These are phyloP conservation scores for Cotesia typhae DNA, from an alignment of 1,140 invertebrate genomes.

Conservation along the genomic window DNA sequence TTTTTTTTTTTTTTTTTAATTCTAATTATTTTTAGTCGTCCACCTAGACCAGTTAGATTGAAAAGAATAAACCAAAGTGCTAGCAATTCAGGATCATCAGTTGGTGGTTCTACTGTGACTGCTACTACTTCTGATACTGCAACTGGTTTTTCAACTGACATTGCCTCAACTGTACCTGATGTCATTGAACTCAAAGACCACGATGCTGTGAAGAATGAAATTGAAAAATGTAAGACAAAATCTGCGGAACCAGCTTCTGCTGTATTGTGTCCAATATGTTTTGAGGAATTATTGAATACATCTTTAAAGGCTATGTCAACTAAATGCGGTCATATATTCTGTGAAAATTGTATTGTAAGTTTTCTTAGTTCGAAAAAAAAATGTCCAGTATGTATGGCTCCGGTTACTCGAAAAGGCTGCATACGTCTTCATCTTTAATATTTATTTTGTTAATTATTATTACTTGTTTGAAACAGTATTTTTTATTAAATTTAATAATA, in stretches of 20 bases:
- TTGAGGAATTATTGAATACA: slow-evolving; percentile 41
- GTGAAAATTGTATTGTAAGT: slow-evolving; percentile 42
- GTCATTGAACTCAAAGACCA: too few relatives aligned
- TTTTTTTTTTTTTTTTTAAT: too few relatives aligned
- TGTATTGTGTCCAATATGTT: slow-evolving; percentile 49
- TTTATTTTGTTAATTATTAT: slow-evolving; percentile 15
- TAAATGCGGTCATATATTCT: slow-evolving; percentile 53
- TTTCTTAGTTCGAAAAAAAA: slow-evolving; percentile 37
- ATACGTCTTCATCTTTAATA: slow-evolving; percentile 50
- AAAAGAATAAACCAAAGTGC: too few relatives aligned
- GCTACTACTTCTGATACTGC: too few relatives aligned
- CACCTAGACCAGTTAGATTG: too few relatives aligned
- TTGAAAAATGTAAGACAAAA: neutral
- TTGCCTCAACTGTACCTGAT: too few relatives aligned
- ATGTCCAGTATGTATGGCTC: slow-evolving; percentile 47
- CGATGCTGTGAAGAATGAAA: too few relatives aligned
- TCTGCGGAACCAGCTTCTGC: neutral
- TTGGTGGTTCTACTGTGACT: too few relatives aligned
- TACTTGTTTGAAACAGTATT: neutral
- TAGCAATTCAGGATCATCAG: too few relatives aligned
- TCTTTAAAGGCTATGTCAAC: slow-evolving; percentile 45
- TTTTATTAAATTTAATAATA: neutral
- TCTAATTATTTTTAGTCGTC: too few relatives aligned
- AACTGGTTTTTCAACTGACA: too few relatives aligned
- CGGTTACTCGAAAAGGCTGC: slow-evolving; percentile 39